Conservation (phyloP, 2,113 vertebrate genomes). For the Dicerorhinus sumatrensis region DNA sequence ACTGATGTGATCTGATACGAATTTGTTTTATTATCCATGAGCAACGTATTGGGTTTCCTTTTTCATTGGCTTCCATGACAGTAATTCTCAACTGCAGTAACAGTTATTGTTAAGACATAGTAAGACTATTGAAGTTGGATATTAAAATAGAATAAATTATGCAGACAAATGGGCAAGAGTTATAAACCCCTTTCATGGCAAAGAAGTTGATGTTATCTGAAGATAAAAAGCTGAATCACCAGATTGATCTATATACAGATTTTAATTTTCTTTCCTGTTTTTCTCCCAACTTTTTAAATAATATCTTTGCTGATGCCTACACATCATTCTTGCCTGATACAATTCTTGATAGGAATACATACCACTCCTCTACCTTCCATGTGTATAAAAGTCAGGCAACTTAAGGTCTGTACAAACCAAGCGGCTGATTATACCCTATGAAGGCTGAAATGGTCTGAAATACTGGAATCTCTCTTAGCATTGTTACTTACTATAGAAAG, state of each 20-base stretch:
- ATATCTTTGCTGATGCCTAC: not conserved
- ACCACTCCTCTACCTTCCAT: not conserved
- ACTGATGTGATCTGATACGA: not conserved
- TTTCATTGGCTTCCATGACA: not conserved
- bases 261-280: not conserved
- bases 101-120: not conserved
- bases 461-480: not conserved
- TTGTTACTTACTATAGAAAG: not conserved
- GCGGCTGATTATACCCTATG: not conserved
- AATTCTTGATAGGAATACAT: not conserved
- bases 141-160: not conserved
- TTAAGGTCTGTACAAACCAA: not conserved
- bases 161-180: not conserved
- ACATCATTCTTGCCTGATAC: not conserved
- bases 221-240: not conserved
- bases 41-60: not conserved
- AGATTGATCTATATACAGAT: not conserved
- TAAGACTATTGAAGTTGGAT: not conserved
- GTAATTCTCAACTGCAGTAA: not conserved
- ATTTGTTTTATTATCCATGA: not conserved
- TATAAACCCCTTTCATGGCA: not conserved
- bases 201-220: slow-evolving; percentile 10
- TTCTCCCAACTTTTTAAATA: not conserved
- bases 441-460: not conserved
- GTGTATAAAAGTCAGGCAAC: not conserved